Evolutionary conservation across 2,797 vertebrate genomes (phyloP).

Genomic region (Brachyalestes nurse): DNA sequence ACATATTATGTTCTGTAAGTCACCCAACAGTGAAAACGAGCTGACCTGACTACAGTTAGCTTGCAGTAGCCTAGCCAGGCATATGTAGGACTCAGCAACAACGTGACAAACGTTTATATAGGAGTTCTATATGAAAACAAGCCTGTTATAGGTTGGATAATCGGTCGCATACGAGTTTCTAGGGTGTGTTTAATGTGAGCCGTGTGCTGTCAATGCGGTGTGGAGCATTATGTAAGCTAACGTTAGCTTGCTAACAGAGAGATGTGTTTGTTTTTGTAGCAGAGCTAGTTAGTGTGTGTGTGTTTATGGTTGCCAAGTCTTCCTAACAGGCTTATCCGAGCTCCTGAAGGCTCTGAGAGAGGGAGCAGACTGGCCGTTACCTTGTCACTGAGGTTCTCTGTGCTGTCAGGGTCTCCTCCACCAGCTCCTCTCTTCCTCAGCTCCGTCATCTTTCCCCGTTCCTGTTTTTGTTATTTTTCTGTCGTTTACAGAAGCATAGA

Average conservation of each 20-base stretch:
- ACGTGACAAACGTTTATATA: not conserved
- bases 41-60: not conserved
- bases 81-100: not conserved
- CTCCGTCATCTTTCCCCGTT: slow-evolving; percentile 75
- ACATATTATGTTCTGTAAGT: too few species aligned
- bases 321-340: too few species aligned
- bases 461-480: too few species aligned
- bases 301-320: too few species aligned
- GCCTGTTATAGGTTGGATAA: not conserved
- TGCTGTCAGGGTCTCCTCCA: slow-evolving; percentile 72
- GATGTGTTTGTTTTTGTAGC: too few species aligned
- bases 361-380: slow-evolving; percentile 52
- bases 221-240: not conserved
- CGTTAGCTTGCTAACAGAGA: not conserved
- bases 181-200: not conserved
- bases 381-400: slow-evolving; percentile 79
- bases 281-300: not conserved
- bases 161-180: too few species aligned
- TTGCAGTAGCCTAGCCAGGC: not conserved
- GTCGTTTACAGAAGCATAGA: slow-evolving; percentile 62
- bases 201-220: not conserved
- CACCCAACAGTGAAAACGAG: not conserved
- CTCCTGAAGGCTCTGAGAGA: too few species aligned
- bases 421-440: slow-evolving; percentile 74
- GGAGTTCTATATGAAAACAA: not conserved